Base-by-base conservation (phyloP, 2,797 vertebrate species). In the Cryptoprocta ferox region DNA sequence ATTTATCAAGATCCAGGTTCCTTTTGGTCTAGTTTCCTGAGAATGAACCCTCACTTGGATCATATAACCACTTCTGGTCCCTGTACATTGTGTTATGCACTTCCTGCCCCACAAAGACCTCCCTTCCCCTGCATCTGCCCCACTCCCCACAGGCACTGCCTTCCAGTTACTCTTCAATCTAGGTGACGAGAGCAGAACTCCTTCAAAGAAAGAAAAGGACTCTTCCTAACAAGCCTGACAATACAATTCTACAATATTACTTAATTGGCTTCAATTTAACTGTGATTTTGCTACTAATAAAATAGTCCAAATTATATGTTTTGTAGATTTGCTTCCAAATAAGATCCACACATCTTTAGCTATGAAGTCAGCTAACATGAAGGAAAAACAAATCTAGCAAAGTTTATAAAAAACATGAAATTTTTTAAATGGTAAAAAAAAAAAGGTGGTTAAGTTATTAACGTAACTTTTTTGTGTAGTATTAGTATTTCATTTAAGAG, bases 401-500 rank as follows among this genome's bases (percentile, higher is more conserved):
- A 91, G 35, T 81, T 76, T 83, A 97, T 59, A 14, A 89, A 92
- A 86, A 93, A 45, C 2, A 81, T 28, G 14, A 71, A 73, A 15
- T 1, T 32, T 81, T 90, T 79, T 35, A 42, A 63, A 68, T n/a
- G 19, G 45, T 42, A 32, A 32, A 65, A n/a, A 32, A 65, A n/a
- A 26, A 50, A 66, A 10, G 21, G 13, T 21, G 11, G 59, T 97
- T 92, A 89, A 63, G 13, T 95, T 94, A 84, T 92, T 93, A 88
- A 93, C 53, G 48, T 87, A 65, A 6, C 15, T 75, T 13, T 91
- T 91, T 85, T 81, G 18, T 19, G 8, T 65, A 76, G 65, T 66
- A 87, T 95, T 89, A 89, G 73, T 96, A 93, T 86, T 96, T 91
- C 24, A 76, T 48, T 85, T 92, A 73, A 83, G 66, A 89, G 87